Conservation (phyloP, 2,797 vertebrate genomes). For the Anguilla obscura region DNA sequence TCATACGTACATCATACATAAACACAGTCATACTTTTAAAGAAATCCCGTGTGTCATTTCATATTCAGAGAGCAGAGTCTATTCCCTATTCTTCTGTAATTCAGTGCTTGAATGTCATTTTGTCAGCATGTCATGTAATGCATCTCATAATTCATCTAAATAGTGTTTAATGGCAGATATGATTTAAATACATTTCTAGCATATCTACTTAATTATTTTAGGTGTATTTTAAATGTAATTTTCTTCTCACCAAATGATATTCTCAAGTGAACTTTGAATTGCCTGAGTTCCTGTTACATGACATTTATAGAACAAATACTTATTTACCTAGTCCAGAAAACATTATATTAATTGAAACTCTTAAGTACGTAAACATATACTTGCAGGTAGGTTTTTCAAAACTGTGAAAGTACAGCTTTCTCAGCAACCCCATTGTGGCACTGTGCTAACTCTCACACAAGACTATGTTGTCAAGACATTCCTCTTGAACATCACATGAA, state of each 20-base stretch:
- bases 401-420: background rate
- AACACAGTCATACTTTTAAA: background rate
- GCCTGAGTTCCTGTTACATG: background rate
- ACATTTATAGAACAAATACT: background rate
- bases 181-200: constrained; percentile 20
- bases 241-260: background rate
- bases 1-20: background rate
- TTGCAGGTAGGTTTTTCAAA: background rate
- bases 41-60: background rate
- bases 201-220: constrained; percentile 19
- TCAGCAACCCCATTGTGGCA: background rate
- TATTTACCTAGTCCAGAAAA: background rate
- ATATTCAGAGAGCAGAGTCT: background rate
- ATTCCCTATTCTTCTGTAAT: background rate
- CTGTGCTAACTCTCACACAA: background rate
- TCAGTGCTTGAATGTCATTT: background rate
- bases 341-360: background rate
- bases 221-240: background rate
- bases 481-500: background rate
- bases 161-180: constrained; percentile 23
- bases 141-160: constrained; percentile 28
- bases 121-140: constrained; percentile 16
- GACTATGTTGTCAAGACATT: background rate
- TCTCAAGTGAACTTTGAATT: background rate
- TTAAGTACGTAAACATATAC: background rate